Evolutionary conservation across 30 jellyfish, hydroid and myxozoan genomes (phyloP).

Genomic region (Aurelia sp.): DNA sequence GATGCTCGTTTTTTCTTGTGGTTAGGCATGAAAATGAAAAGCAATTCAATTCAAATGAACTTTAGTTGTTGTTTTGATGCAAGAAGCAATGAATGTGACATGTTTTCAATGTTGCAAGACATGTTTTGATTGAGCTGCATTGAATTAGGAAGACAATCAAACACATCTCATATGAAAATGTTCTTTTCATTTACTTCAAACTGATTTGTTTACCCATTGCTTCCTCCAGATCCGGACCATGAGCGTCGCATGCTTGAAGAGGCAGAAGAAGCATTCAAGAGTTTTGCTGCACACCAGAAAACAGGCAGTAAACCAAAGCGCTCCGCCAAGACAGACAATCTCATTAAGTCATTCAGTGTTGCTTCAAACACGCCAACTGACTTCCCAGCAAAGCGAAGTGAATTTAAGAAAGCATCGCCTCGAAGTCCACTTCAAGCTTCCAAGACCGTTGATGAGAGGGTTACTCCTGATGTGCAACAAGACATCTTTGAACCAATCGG

Average conservation of each 20-base stretch:
- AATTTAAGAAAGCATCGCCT: not conserved
- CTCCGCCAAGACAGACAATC: slow-evolving; percentile 62
- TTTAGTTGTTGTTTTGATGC: too few relatives aligned
- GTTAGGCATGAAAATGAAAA: too few relatives aligned
- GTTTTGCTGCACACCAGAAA: slow-evolving; percentile 55
- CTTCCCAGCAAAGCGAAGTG: slow-evolving; percentile 21
- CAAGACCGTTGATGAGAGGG: slow-evolving; percentile 17
- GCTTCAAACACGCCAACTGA: slow-evolving; percentile 20
- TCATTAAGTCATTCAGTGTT: slow-evolving; percentile 66
- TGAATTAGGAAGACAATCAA: too few relatives aligned
- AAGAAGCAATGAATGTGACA: too few relatives aligned
- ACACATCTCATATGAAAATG: too few relatives aligned
- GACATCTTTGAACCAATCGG: not conserved
- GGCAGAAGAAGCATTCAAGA: slow-evolving; percentile 71
- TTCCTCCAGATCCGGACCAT: slow-evolving; percentile 63
- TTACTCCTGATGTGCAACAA: not conserved
- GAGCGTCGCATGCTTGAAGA: slow-evolving; percentile 70
- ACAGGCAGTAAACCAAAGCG: slow-evolving; percentile 26
- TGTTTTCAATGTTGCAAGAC: too few relatives aligned
- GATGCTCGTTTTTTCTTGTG: too few relatives aligned
- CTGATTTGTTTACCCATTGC: too few relatives aligned
- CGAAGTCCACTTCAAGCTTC: slow-evolving; percentile 3
- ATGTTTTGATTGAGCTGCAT: too few relatives aligned
- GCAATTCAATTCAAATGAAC: too few relatives aligned
- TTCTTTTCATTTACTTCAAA: too few relatives aligned